Evolutionary conservation across 2,797 vertebrate genomes (phyloP).

Genomic region (Lacerta viridis): DNA sequence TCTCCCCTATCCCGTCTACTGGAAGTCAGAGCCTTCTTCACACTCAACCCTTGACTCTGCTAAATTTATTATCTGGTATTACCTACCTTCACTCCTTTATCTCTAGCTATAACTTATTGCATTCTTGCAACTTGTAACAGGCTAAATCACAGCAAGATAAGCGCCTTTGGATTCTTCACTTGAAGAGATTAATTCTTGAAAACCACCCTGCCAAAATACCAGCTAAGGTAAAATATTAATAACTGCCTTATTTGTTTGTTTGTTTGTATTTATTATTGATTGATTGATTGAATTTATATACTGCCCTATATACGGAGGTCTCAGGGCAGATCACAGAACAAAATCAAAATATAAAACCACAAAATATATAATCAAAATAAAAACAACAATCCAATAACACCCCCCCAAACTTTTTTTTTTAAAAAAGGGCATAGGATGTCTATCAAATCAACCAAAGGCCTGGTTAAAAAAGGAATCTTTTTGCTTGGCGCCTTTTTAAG

Average conservation of each 20-base stretch:
- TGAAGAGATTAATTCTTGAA: slow-evolving; percentile 98
- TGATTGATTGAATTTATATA: too few relatives aligned
- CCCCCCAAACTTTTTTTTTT: too few relatives aligned
- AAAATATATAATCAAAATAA: too few relatives aligned
- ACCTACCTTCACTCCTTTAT: background rate
- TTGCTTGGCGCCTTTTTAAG: background rate
- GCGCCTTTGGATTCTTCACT: slow-evolving; percentile 96
- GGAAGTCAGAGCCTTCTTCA: background rate
- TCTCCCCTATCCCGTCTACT: background rate
- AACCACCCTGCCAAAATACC: slow-evolving; percentile 99
- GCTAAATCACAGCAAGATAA: slow-evolving; percentile 97
- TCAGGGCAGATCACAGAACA: too few relatives aligned
- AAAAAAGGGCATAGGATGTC: too few relatives aligned
- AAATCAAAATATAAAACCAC: too few relatives aligned
- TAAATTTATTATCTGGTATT: background rate
- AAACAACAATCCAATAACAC: too few relatives aligned
- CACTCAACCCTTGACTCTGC: background rate
- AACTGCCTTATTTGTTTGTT: too few relatives aligned
- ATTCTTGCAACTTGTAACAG: slow-evolving; percentile 73
- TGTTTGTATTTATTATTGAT: too few relatives aligned
- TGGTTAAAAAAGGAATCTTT: too few relatives aligned
- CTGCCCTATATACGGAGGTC: too few relatives aligned
- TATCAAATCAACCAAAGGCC: too few relatives aligned
- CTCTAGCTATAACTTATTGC: background rate
- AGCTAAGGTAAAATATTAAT: slow-evolving; percentile 87